These are phyloP conservation scores for Gerosis bhagava DNA, from an alignment of 2,888 invertebrate species.

Conservation along the genomic window DNA sequence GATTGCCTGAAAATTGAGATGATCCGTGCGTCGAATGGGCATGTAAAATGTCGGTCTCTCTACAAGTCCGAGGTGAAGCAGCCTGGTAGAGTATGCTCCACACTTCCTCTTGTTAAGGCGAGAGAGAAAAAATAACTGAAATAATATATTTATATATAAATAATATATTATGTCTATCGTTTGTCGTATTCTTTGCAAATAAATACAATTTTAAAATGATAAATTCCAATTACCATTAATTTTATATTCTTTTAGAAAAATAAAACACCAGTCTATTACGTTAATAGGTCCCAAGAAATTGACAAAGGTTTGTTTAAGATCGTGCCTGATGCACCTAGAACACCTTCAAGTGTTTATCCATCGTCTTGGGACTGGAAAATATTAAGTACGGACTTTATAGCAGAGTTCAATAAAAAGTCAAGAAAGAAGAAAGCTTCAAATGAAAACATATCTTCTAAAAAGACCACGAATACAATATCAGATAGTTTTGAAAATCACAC, in stretches of 20 bases:
- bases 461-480: conserved; percentile 65
- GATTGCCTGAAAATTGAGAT: no score
- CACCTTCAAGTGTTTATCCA: conserved; percentile 87
- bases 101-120: no score
- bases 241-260: conserved; percentile 89
- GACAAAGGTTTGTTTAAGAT: conserved; percentile 87
- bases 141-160: no score
- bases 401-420: conserved; percentile 67
- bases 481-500: conserved; percentile 56
- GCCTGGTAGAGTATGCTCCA: no score
- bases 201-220: no score
- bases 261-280: conserved; percentile 91
- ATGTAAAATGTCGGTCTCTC: no score
- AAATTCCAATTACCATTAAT: no score
- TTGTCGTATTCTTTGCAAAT: no score
- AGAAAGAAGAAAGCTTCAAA: conserved; percentile 64
- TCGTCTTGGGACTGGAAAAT: conserved; percentile 88
- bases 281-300: conserved; percentile 88
- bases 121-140: no score
- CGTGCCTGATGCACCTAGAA: conserved; percentile 92
- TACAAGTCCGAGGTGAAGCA: no score
- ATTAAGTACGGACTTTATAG: conserved; percentile 75
- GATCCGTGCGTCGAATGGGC: no score
- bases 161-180: no score
- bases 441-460: conserved; percentile 74